Evolutionary conservation across 2,113 vertebrate species (phyloP), one percentile per base, ranked within the genome.

Genomic region (Syngnathus scovelli): DNA sequence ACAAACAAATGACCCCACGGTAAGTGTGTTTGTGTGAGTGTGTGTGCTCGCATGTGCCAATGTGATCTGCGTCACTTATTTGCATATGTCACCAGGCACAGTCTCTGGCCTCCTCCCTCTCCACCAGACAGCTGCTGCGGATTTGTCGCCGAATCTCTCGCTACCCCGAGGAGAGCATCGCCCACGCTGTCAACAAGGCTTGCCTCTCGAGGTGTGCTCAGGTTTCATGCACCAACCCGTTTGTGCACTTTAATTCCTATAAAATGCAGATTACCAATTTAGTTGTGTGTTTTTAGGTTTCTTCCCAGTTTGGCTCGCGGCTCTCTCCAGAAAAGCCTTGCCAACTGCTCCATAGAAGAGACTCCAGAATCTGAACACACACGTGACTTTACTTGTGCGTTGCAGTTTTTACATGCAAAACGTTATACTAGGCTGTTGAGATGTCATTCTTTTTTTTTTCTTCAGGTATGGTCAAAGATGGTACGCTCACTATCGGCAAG

Each of bases 91-190:
- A 56, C 9, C 74, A 99, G 97, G 92, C 94, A 0, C 93, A 95
- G 59, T 98, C 96, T 6, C 80, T 99, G 80, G 95, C 96, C 56
- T 93, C 95, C 0, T 98, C 94, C 39, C 90, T 99, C 54, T 98
- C 96, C 56, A 98, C 95, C 66, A 92, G 96, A 56, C 96, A 98
- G 51, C 87, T 99, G 5, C 49, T 98, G 76, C 89, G 96, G 72
- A 95, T 99, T 80, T 94, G 94, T 75, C 92, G 92, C 36, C 94
- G 94, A 11, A 87, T 98, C 58, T 94, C 96, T 15, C 90, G 86
- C 61, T 92, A 98, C 72, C 96, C 95, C 15, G 88, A 93, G 54
- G 96, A 99, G 87, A 95, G 88, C 67, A 86, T 98, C 59, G 86
- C 92, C 68, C 78, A 91, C 44, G 93, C 94, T 62, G 85, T 98